Conservation (phyloP, 2,113 vertebrate genomes). For the Epinephelus fuscoguttatus region DNA sequence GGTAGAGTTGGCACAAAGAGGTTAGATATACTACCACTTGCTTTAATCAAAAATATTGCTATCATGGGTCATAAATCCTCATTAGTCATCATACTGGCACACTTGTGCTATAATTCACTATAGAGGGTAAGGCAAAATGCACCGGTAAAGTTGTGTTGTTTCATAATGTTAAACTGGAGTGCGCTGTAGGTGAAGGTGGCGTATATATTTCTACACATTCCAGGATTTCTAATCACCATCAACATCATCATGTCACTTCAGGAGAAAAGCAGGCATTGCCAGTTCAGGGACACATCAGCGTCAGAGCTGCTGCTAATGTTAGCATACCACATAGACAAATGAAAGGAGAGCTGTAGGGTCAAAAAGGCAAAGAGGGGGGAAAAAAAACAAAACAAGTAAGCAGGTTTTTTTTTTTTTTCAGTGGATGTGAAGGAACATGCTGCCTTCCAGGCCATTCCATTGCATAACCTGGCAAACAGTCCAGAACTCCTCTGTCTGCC, state of each 20-base stretch:
- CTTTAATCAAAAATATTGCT: neutral
- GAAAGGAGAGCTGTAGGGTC: neutral
- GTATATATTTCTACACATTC: neutral
- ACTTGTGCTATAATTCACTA: neutral
- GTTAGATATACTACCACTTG: neutral
- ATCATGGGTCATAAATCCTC: neutral
- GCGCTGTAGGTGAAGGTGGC: neutral
- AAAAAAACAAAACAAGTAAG: neutral
- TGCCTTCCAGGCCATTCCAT: neutral
- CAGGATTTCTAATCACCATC: neutral
- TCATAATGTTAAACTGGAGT: neutral
- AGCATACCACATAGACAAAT: neutral
- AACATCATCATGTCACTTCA: neutral
- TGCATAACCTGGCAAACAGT: constrained; percentile 16
- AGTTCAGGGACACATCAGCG: neutral
- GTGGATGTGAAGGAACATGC: neutral
- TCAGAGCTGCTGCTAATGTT: constrained; percentile 19
- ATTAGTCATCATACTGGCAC: neutral
- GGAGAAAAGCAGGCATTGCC: neutral
- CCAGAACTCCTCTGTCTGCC: neutral
- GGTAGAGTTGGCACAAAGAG: no score
- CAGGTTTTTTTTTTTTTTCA: neutral
- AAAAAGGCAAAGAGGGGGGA: neutral
- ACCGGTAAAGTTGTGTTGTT: neutral
- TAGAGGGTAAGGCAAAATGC: neutral